Conservation (phyloP, 2,113 vertebrate genomes). For the Python bivittatus region DNA sequence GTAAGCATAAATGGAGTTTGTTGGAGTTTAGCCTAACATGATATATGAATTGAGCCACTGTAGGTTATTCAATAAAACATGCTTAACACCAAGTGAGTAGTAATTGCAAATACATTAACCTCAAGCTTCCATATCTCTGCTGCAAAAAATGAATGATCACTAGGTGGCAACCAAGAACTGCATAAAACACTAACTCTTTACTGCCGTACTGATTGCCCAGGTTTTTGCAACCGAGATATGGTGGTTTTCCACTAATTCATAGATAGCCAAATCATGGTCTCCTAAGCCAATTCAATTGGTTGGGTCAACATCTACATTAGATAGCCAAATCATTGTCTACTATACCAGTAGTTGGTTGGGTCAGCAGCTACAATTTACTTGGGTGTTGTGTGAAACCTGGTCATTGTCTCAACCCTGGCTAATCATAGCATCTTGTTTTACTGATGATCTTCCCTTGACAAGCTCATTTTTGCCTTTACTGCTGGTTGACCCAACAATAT, state of each 20-base stretch:
- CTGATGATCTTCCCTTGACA: background rate
- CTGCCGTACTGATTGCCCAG: background rate
- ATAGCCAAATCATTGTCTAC: background rate
- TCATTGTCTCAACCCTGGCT: background rate
- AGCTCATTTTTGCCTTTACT: background rate
- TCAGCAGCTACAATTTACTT: background rate
- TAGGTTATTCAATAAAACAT: background rate
- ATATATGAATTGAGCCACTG: background rate
- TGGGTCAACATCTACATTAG: background rate
- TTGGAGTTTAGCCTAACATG: background rate
- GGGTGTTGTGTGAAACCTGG: background rate
- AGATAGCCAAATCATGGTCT: background rate
- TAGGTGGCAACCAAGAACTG: background rate
- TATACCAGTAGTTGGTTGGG: background rate
- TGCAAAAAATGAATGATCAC: background rate
- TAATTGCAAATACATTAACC: background rate
- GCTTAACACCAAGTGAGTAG: background rate
- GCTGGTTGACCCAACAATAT: background rate
- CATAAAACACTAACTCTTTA: background rate
- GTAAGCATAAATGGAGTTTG: background rate
- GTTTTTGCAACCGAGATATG: background rate
- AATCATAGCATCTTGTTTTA: background rate
- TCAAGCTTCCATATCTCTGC: background rate
- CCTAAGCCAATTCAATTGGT: background rate
- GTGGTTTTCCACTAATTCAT: background rate